These are phyloP conservation scores for Apoderus coryli DNA, from an alignment of 2,888 invertebrate species.

Conservation along the genomic window DNA sequence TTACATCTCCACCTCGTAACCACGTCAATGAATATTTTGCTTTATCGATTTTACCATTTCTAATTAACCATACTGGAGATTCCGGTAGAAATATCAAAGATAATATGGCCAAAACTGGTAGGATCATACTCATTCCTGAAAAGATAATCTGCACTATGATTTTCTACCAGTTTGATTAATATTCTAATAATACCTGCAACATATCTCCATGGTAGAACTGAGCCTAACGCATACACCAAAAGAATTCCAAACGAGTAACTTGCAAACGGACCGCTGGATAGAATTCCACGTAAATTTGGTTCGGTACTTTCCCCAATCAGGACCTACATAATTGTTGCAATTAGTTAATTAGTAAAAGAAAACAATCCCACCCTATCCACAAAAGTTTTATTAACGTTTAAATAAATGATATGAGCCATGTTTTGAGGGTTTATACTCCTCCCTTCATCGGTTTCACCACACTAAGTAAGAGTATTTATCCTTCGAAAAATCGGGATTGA, in stretches of 20 bases:
- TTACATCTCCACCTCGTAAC: constrained; percentile 27
- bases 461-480: too few species aligned
- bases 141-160: constrained; percentile 29
- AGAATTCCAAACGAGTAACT: constrained; percentile 63
- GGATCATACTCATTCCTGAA: constrained; percentile 39
- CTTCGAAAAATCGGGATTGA: too few species aligned
- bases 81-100: constrained; percentile 55
- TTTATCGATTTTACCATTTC: constrained; percentile 39
- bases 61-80: constrained; percentile 59
- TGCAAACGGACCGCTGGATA: constrained; percentile 58
- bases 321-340: too few species aligned
- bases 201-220: constrained; percentile 50
- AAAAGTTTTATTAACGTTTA: too few species aligned
- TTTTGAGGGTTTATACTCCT: too few species aligned
- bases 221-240: constrained; percentile 56
- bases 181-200: constrained; percentile 39
- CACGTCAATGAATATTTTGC: constrained; percentile 32
- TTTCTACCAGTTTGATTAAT: constrained; percentile 3
- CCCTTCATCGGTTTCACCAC: too few species aligned
- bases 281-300: constrained; percentile 50
- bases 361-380: too few species aligned
- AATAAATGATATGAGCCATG: too few species aligned
- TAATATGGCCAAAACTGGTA: constrained; percentile 45
- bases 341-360: too few species aligned
- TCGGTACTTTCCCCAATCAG: constrained; percentile 64